phyloP scores from a whole-genome alignment of 2,888 invertebrate genomes.

The Azorinus chamasolen region DNA sequence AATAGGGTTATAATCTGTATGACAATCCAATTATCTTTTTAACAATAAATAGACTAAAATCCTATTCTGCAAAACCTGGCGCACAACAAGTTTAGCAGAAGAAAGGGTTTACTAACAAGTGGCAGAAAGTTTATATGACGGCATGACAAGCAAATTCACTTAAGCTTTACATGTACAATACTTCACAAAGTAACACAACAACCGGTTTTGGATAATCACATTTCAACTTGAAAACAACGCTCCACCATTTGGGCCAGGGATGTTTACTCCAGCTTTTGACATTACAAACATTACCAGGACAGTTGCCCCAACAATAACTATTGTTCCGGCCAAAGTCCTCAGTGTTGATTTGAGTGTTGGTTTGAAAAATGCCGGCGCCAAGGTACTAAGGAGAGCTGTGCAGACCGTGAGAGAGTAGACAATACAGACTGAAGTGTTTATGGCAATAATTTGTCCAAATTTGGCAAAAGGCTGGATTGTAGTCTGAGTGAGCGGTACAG shows the following conservation, averaged over 20 bases:
- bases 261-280: conserved; percentile 66
- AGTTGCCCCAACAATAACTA: conserved; percentile 60
- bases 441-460: conserved; percentile 84
- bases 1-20: too few species aligned
- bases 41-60: too few species aligned
- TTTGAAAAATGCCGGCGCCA: conserved; percentile 78
- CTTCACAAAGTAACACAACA: too few species aligned
- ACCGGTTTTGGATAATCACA: too few species aligned
- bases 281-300: conserved; percentile 72
- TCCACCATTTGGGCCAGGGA: conserved; percentile 81
- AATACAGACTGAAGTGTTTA: conserved; percentile 83
- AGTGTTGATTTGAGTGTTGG: conserved; percentile 69
- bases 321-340: conserved; percentile 67
- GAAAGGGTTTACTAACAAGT: too few species aligned
- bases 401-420: conserved; percentile 81
- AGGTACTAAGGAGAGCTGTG: conserved; percentile 76
- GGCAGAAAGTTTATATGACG: too few species aligned
- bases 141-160: too few species aligned
- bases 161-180: too few species aligned
- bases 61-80: too few species aligned
- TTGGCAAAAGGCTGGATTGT: conserved; percentile 83
- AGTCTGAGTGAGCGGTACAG: conserved; percentile 83
- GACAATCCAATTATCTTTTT: too few species aligned
- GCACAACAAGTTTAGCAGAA: too few species aligned
- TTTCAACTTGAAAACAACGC: conserved; percentile 58